Percentiles rank a stretch among this genome's conserved stretches.
These are phyloP conservation scores for Peromyscus eremicus DNA, from an alignment of 2,797 vertebrate genomes.

Conservation along the genomic window DNA sequence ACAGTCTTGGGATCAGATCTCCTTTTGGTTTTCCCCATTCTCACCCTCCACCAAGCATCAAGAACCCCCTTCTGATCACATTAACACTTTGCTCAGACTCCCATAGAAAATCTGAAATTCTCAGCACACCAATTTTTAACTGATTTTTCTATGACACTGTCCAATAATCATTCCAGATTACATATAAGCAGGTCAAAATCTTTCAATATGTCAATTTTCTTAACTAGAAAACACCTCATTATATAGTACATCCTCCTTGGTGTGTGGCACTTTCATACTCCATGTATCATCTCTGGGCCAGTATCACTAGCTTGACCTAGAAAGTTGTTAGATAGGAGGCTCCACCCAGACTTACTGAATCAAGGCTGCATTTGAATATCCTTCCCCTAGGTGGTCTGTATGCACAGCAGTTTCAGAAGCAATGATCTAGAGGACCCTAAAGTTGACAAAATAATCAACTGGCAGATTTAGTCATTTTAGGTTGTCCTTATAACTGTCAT, in stretches of 20 bases:
- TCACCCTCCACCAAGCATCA: background rate
- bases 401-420: slow-evolving; percentile 40
- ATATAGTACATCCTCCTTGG: background rate
- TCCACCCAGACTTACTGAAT: slow-evolving; percentile 25
- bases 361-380: slow-evolving; percentile 22
- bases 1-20: background rate
- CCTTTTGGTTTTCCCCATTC: background rate
- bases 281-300: slow-evolving; percentile 6
- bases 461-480: slow-evolving; percentile 32
- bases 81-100: slow-evolving; percentile 33
- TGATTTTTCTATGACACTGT: slow-evolving; percentile 12
- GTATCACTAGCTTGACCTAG: background rate
- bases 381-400: background rate
- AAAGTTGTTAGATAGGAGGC: background rate
- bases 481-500: background rate
- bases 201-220: slow-evolving; percentile 1
- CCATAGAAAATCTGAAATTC: background rate
- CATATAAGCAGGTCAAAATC: slow-evolving; percentile 35
- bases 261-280: background rate
- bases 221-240: slow-evolving; percentile 1
- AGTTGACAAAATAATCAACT: slow-evolving; percentile 26
- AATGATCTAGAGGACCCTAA: slow-evolving; percentile 13
- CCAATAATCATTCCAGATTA: background rate
- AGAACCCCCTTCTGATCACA: slow-evolving; percentile 44
- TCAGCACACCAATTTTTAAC: slow-evolving; percentile 27